Evolutionary conservation across 2,113 vertebrate species (phyloP).

Genomic region (Rhinichthys klamathensis): DNA sequence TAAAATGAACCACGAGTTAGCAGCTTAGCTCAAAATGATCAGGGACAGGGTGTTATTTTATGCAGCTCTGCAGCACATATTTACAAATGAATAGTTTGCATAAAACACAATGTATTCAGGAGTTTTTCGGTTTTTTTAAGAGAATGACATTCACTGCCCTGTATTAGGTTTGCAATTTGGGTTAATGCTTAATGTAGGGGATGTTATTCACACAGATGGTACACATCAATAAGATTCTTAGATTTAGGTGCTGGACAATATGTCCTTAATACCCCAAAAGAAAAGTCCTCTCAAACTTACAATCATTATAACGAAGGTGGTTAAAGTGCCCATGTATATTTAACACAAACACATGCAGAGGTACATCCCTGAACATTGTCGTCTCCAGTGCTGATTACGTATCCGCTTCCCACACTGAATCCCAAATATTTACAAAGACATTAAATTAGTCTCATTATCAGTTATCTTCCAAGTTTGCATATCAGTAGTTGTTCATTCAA

Average conservation of each 20-base stretch:
- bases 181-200: conserved; percentile 2
- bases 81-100: conserved; percentile 26
- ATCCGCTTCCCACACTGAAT: neutral
- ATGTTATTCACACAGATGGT: neutral
- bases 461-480: neutral
- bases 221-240: neutral
- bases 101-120: conserved; percentile 23
- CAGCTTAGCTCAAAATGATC: conserved; percentile 25
- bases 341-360: conserved; percentile 36
- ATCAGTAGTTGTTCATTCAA: neutral
- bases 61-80: conserved; percentile 15
- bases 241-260: conserved; percentile 26
- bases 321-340: conserved; percentile 38
- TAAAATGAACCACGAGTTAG: conserved; percentile 35
- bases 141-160: conserved; percentile 25
- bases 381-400: conserved; percentile 19
- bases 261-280: conserved; percentile 16
- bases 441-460: neutral
- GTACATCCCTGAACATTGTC: conserved; percentile 31
- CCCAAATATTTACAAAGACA: conserved; percentile 33
- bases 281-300: conserved; percentile 4
- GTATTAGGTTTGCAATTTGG: conserved; percentile 25
- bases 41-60: conserved; percentile 30
- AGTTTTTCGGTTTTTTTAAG: neutral
- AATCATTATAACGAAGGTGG: neutral